These are phyloP conservation scores for Chironex yamaguchii DNA, from an alignment of 30 jellyfish, hydroid and myxozoan genomes.

Conservation along the genomic window DNA sequence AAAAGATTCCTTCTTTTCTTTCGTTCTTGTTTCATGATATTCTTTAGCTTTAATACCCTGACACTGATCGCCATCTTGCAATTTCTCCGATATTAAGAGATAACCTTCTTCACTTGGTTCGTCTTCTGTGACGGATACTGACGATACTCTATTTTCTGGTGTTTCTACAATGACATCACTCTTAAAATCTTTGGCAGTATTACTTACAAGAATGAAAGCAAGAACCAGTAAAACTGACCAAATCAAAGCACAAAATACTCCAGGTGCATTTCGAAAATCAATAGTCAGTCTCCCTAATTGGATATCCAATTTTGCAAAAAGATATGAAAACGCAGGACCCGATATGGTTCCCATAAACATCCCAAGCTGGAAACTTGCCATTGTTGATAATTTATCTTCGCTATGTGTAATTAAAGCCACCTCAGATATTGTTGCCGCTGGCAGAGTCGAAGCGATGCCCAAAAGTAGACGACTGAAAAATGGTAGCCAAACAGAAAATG, in stretches of 20 bases:
- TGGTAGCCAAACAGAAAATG: background rate
- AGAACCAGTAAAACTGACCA: background rate
- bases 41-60: too few relatives aligned
- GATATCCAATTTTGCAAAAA: too few relatives aligned
- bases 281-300: background rate
- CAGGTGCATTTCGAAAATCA: background rate
- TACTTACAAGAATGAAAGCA: background rate
- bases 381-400: background rate
- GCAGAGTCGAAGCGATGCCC: background rate
- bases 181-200: background rate
- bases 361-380: background rate
- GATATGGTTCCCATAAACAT: background rate
- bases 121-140: too few relatives aligned
- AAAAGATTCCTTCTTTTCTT: too few relatives aligned
- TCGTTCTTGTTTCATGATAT: too few relatives aligned
- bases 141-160: too few relatives aligned
- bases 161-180: too few relatives aligned
- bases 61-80: too few relatives aligned
- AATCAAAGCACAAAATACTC: background rate
- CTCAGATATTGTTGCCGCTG: background rate
- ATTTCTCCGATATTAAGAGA: too few relatives aligned
- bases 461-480: background rate
- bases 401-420: background rate
- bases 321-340: background rate
- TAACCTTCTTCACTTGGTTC: too few relatives aligned